phyloP scores from a whole-genome alignment of 2,113 vertebrate species.

The Gnathonemus longibarbis region DNA sequence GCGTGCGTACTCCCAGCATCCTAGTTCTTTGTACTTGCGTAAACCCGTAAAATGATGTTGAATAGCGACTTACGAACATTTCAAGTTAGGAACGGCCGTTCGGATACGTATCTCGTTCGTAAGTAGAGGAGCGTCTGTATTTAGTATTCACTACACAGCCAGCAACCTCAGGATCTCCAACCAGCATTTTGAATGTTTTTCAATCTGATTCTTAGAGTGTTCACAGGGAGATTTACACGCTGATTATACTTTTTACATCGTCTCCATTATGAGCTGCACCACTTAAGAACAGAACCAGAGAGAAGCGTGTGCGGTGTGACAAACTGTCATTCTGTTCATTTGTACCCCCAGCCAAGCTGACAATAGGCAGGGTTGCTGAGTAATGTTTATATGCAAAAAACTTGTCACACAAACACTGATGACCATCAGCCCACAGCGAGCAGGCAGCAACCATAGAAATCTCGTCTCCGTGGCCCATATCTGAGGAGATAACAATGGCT shows the following conservation, averaged over 20 bases:
- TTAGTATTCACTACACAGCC: background rate
- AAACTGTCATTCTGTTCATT: background rate
- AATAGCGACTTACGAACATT: too few species aligned
- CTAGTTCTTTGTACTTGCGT: too few species aligned
- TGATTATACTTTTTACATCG: background rate
- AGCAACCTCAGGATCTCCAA: background rate
- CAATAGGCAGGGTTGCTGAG: background rate
- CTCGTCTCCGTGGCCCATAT: background rate
- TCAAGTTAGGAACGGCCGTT: too few species aligned
- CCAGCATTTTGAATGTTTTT: background rate
- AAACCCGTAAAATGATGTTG: too few species aligned
- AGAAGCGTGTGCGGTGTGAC: background rate
- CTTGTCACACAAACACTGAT: background rate
- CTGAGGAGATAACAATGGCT: background rate
- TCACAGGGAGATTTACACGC: background rate
- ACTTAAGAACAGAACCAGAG: background rate
- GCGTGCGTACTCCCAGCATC: too few species aligned
- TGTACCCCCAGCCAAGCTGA: background rate
- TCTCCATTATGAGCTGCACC: background rate
- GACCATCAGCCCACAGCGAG: background rate
- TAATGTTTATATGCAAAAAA: conserved; percentile 4
- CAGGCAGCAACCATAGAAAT: background rate
- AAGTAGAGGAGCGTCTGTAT: background rate
- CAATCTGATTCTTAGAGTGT: background rate
- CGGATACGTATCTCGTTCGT: too few species aligned